Evolutionary conservation across 1,140 invertebrate species (phyloP).

Genomic region (Hirudo medicinalis): DNA sequence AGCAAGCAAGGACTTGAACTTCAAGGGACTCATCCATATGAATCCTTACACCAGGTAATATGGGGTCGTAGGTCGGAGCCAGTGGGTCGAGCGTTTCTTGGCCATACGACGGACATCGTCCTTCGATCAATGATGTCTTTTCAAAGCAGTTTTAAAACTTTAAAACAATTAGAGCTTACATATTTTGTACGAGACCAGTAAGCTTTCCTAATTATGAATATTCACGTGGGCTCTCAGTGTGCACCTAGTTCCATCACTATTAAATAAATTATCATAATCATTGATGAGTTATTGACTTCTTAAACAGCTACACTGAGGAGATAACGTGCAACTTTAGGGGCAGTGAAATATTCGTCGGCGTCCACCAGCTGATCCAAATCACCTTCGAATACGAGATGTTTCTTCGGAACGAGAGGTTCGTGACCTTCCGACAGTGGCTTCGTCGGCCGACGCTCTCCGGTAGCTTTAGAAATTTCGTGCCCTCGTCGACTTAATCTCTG

Average conservation of each 20-base stretch:
- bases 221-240: not conserved
- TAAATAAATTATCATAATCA: not conserved
- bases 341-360: not conserved
- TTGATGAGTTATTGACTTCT: not conserved
- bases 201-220: not conserved
- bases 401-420: conserved; percentile 24
- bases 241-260: not conserved
- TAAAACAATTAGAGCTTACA: no score
- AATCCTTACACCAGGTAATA: conserved; percentile 26
- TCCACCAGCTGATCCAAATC: conserved; percentile 8
- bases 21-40: conserved; percentile 29
- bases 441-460: no score
- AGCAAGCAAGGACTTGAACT: conserved; percentile 29
- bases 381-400: conserved; percentile 11
- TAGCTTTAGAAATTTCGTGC: not conserved
- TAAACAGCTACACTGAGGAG: not conserved
- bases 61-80: not conserved
- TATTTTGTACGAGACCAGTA: not conserved
- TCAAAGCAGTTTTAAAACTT: no score
- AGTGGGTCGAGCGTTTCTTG: no score
- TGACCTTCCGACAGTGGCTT: conserved; percentile 5
- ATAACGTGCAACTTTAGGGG: conserved; percentile 1
- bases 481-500: not conserved
- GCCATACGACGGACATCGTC: no score
- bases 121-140: not conserved